A percentile compares a stretch with the other conserved stretches of the same genome.
Evolutionary conservation across 2,888 invertebrate genomes (phyloP).

Genomic region (Hipparchia semele): DNA sequence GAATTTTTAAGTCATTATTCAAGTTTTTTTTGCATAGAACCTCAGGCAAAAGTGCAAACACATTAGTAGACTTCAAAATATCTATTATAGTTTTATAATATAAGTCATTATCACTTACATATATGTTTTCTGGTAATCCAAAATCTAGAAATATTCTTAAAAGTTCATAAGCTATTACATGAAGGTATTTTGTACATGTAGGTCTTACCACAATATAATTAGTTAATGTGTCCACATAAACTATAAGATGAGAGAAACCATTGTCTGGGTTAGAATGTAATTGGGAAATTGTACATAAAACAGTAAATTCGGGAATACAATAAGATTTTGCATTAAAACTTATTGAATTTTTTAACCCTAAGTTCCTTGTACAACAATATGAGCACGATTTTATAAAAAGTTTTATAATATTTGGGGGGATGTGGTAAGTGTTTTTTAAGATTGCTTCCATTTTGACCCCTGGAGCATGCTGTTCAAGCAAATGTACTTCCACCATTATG

Average conservation of each 20-base stretch:
- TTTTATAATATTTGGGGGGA: not conserved
- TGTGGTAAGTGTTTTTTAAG: not conserved
- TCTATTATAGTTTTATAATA: not conserved
- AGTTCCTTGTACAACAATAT: not conserved
- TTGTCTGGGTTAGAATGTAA: not conserved
- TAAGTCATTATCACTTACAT: not conserved
- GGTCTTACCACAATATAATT: not conserved
- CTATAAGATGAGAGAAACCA: not conserved
- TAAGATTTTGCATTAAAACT: not conserved
- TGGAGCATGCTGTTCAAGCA: not conserved
- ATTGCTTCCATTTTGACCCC: not conserved
- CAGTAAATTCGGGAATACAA: not conserved
- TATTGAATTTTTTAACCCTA: too few relatives aligned
- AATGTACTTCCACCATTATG: conserved; percentile 16
- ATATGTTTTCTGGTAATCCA: conserved; percentile 6
- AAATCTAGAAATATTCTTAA: conserved; percentile 22
- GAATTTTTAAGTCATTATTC: not conserved
- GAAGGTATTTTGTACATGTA: not conserved
- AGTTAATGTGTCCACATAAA: not conserved
- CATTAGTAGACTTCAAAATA: not conserved
- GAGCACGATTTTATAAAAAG: conserved; percentile 1
- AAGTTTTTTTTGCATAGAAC: not conserved
- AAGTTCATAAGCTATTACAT: conserved; percentile 18
- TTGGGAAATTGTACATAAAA: not conserved
- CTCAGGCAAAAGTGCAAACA: not conserved